Evolutionary conservation across 2,888 invertebrate species (phyloP), one percentile per base, ranked within the genome.

Genomic region (Chesias legatella): DNA sequence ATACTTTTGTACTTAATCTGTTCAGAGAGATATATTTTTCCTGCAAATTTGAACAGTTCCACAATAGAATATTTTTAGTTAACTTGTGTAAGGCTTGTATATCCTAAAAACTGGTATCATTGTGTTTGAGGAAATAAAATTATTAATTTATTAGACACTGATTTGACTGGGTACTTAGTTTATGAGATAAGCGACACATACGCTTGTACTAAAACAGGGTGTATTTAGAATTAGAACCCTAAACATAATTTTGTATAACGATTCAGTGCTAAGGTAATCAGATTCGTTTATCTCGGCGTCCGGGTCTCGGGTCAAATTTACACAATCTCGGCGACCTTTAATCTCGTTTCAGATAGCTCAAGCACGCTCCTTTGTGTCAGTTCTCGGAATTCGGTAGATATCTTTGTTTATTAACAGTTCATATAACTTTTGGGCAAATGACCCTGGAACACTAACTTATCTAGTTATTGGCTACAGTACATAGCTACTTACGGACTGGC

Each of bases 251-350:
- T n/a, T n/a, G n/a, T n/a, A n/a, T n/a, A n/a, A n/a, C n/a, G n/a
- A n/a, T n/a, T 53, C 57, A 55, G 54, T 56, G 51, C 54, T 53
- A 61, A 59, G 56, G 53, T 67, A 66, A 65, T 73, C 63, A 67
- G 73, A 74, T 73, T 70, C 51, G 56, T 62, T 63, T 79, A 81
- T 81, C 77, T 44, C 48, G 68, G 68, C 68, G 77, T 84, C 84
- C 84, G 85, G 83, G 79, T 78, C 67, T 69, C 60, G 63, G 82
- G 80, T 83, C 81, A 75, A 76, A 74, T 78, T 82, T 74, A 80
- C 67, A 77, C 82, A 81, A 85, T 84, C 79, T 72, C 59, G 43
- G 64, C 63, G 78, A 81, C 81, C 83, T 82, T 78, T 84, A 79
- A 77, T 85, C 79, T 78, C 63, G 61, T 73, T 80, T 75, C 67